Percentiles rank a stretch among this genome's conserved stretches.
Conservation (phyloP, 2,888 invertebrate genomes). For the Cheiracanthium punctorium region DNA sequence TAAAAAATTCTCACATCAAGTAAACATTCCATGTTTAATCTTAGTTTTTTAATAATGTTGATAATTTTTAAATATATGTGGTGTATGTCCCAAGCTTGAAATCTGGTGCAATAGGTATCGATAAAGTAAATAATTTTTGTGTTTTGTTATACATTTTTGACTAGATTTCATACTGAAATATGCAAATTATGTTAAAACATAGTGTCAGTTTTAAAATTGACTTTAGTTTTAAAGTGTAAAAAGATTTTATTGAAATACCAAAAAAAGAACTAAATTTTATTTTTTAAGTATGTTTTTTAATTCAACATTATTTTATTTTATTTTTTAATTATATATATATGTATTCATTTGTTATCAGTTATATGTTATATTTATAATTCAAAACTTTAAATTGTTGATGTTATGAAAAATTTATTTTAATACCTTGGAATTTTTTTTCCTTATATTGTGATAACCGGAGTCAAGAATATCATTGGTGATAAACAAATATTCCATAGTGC, state of each 20-base stretch:
- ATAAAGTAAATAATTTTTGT: background rate
- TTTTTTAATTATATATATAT: constrained; percentile 18
- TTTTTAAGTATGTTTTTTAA: constrained; percentile 19
- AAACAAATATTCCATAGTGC: background rate
- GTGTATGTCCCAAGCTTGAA: constrained; percentile 23
- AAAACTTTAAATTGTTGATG: constrained; percentile 51
- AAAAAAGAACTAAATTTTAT: background rate
- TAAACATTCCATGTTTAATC: constrained; percentile 54
- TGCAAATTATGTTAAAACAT: background rate
- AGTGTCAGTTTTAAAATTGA: background rate
- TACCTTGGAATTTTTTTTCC: constrained; percentile 30
- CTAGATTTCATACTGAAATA: constrained; percentile 2
- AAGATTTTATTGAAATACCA: background rate
- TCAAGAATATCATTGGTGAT: constrained; percentile 18
- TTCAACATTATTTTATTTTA: constrained; percentile 18
- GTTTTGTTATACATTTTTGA: constrained; percentile 1
- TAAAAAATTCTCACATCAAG: constrained; percentile 35
- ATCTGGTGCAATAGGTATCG: constrained; percentile 26
- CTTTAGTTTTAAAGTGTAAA: background rate
- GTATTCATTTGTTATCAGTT: constrained; percentile 45
- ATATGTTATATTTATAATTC: constrained; percentile 34
- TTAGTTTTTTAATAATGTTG: constrained; percentile 41
- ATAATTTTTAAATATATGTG: constrained; percentile 21
- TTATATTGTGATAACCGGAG: constrained; percentile 54
- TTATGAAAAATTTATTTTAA: constrained; percentile 60